Percentiles rank a stretch among this genome's conserved stretches.
Conservation (phyloP, 1,140 invertebrate species). For the Brachionus manjavacas region DNA sequence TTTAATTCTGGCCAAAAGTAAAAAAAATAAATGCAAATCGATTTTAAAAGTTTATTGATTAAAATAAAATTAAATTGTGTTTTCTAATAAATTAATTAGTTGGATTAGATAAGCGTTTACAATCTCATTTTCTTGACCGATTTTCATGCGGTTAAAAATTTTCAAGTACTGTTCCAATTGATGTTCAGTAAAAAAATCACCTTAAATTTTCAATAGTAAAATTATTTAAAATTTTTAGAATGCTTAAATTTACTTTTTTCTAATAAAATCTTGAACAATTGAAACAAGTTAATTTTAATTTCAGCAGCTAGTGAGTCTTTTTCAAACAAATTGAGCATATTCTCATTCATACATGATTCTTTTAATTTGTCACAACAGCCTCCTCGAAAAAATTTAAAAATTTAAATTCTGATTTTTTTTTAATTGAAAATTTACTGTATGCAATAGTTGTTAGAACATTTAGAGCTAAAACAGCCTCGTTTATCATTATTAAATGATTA, state of each 20-base stretch:
- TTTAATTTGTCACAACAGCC: neutral
- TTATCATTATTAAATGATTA: constrained; percentile 38
- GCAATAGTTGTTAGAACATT: neutral
- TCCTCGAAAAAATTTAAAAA: neutral
- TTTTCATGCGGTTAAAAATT: neutral
- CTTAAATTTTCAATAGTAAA: neutral
- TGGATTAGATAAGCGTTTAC: neutral
- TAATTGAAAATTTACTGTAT: neutral
- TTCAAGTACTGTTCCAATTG: neutral
- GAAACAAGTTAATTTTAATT: neutral
- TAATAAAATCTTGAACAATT: constrained; percentile 7
- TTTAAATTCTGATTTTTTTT: neutral
- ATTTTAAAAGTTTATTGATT: neutral
- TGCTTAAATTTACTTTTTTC: neutral
- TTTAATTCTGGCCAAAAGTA: neutral
- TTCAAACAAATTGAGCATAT: neutral
- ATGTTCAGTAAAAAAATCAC: constrained; percentile 4
- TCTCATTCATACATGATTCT: neutral
- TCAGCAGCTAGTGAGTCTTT: constrained; percentile 8
- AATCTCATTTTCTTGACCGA: neutral
- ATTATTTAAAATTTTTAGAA: neutral
- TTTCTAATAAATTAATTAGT: constrained; percentile 6
- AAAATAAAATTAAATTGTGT: neutral
- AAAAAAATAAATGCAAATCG: neutral
- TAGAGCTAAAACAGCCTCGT: constrained; percentile 12